These are phyloP conservation scores for Nebria ingens DNA, from an alignment of 1,140 invertebrate genomes.

Conservation along the genomic window DNA sequence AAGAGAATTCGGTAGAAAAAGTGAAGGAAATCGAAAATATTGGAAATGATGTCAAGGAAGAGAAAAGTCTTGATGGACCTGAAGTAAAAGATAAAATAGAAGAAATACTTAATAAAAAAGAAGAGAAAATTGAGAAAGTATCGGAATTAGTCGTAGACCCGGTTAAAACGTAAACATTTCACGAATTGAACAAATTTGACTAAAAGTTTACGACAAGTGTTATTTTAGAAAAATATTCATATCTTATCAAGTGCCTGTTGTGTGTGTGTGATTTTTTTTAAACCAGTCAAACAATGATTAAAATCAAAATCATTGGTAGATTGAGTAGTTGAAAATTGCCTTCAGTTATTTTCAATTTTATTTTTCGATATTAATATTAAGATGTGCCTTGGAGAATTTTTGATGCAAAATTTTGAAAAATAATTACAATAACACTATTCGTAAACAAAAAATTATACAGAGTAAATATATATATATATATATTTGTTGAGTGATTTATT, in stretches of 20 bases:
- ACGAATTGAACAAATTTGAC: too few relatives aligned
- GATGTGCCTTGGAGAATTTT: not conserved
- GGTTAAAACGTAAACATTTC: too few relatives aligned
- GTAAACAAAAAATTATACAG: not conserved
- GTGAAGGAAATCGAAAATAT: not conserved
- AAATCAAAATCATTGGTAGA: not conserved
- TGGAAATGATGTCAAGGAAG: not conserved
- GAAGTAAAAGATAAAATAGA: not conserved
- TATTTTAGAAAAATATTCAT: not conserved
- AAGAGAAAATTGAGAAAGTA: not conserved
- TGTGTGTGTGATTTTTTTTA: not conserved
- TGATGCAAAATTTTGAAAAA: conserved; percentile 1
- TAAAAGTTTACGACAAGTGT: not conserved
- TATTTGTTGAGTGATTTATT: too few relatives aligned
- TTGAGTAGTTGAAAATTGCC: not conserved
- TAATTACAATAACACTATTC: not conserved
- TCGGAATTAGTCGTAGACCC: not conserved
- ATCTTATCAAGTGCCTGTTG: not conserved
- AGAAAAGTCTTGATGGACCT: not conserved
- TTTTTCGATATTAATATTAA: not conserved
- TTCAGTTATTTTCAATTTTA: not conserved
- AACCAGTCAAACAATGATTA: too few relatives aligned
- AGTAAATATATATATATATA: too few relatives aligned
- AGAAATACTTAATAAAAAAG: not conserved
- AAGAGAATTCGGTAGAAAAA: not conserved